phyloP scores from a whole-genome alignment of 2,797 vertebrate genomes.

The Phaenicophaeus curvirostris region DNA sequence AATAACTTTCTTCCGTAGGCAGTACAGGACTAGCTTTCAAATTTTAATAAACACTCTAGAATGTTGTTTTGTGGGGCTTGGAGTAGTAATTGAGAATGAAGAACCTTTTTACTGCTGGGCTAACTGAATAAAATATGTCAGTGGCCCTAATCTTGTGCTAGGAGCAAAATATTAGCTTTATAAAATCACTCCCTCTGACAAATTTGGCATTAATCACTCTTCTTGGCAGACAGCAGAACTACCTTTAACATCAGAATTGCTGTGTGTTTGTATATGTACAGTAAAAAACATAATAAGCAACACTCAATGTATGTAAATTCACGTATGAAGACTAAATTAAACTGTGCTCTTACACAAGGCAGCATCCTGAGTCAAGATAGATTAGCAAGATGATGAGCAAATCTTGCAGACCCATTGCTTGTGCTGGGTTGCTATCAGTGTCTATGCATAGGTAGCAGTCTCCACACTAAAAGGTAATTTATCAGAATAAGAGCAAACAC shows the following conservation, averaged over 20 bases:
- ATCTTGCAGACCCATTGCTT: background rate
- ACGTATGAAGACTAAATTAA: background rate
- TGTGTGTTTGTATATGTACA: background rate
- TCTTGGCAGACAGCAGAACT: background rate
- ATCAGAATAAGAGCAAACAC: background rate
- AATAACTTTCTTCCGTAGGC: constrained; percentile 28
- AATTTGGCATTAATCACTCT: background rate
- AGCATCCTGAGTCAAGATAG: background rate
- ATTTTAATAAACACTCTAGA: constrained; percentile 40
- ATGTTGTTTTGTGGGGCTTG: background rate
- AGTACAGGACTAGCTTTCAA: constrained; percentile 8
- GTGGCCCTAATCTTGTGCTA: background rate
- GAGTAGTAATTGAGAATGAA: constrained; percentile 41
- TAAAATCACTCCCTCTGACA: background rate
- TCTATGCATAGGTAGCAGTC: background rate
- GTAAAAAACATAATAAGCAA: background rate
- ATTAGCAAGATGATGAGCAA: background rate
- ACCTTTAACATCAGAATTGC: background rate
- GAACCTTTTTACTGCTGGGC: background rate
- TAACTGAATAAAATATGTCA: background rate
- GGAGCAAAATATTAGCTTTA: constrained; percentile 11
- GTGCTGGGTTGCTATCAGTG: background rate
- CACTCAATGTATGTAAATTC: background rate
- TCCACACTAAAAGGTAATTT: background rate
- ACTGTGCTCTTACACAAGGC: background rate